These are phyloP conservation scores for Nemurella pictetii DNA, from an alignment of 2,888 invertebrate genomes.

Conservation along the genomic window DNA sequence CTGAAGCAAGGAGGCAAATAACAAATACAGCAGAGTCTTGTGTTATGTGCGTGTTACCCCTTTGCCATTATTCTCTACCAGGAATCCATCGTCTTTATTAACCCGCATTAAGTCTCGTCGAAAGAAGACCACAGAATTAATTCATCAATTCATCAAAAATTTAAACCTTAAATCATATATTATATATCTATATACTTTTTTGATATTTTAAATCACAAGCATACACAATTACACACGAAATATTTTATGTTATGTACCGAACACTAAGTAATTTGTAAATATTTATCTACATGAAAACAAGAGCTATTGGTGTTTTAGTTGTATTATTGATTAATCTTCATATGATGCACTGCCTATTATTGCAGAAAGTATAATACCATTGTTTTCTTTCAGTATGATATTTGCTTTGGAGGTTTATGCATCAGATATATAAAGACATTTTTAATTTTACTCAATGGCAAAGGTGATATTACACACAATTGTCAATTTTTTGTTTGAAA, in stretches of 20 bases:
- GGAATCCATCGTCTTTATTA: too few relatives aligned
- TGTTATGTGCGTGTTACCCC: too few relatives aligned
- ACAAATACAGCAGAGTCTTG: too few relatives aligned
- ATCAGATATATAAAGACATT: too few relatives aligned
- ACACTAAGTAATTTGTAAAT: not conserved
- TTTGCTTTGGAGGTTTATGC: not conserved
- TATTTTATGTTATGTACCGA: not conserved
- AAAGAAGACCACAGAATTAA: too few relatives aligned
- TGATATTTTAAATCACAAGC: not conserved
- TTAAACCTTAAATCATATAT: not conserved
- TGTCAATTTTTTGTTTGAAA: too few relatives aligned
- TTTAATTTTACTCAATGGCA: too few relatives aligned
- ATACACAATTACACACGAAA: not conserved
- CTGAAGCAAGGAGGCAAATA: too few relatives aligned
- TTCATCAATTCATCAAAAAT: too few relatives aligned
- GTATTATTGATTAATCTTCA: not conserved
- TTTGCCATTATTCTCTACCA: too few relatives aligned
- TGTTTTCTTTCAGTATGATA: not conserved
- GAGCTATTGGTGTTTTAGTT: not conserved
- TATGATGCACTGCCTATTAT: not conserved
- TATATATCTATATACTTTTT: conserved; percentile 6
- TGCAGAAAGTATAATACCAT: not conserved
- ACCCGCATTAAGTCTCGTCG: too few relatives aligned
- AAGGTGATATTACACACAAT: too few relatives aligned
- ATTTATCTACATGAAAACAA: not conserved